phyloP scores from a whole-genome alignment of 2,888 invertebrate species.

The Euclidia mi region DNA sequence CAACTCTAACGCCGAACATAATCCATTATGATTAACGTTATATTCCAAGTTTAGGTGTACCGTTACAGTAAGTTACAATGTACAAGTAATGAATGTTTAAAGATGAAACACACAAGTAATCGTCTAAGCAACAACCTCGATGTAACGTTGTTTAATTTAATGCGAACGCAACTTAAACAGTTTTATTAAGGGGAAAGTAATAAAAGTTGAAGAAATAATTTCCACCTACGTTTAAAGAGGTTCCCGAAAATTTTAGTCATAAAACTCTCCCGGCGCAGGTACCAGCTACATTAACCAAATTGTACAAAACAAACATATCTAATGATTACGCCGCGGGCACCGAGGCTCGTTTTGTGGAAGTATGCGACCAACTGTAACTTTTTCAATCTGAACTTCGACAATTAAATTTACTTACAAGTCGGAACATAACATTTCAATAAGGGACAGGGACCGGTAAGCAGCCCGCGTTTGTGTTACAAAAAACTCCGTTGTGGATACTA shows the following conservation, averaged over 20 bases:
- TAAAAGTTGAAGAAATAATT: slow-evolving; percentile 77
- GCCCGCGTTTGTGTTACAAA: slow-evolving; percentile 59
- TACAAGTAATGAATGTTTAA: slow-evolving; percentile 49
- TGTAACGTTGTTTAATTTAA: slow-evolving; percentile 49
- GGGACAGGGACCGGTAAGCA: slow-evolving; percentile 70
- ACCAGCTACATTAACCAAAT: slow-evolving; percentile 82
- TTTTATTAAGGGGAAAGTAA: slow-evolving; percentile 63
- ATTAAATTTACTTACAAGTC: slow-evolving; percentile 85
- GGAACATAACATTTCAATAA: slow-evolving; percentile 85
- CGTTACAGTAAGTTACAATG: slow-evolving; percentile 32
- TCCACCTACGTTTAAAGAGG: slow-evolving; percentile 72
- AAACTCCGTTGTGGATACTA: slow-evolving; percentile 35
- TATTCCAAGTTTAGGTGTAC: slow-evolving; percentile 33
- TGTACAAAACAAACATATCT: slow-evolving; percentile 85
- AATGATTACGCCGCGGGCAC: slow-evolving; percentile 79
- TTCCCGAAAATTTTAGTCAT: slow-evolving; percentile 72
- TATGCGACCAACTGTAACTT: slow-evolving; percentile 85
- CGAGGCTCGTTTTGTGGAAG: slow-evolving; percentile 77
- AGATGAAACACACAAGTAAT: slow-evolving; percentile 40
- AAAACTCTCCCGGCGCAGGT: slow-evolving; percentile 67
- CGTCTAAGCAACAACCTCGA: slow-evolving; percentile 34
- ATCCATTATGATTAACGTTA: slow-evolving; percentile 47
- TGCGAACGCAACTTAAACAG: slow-evolving; percentile 53
- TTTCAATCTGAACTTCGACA: slow-evolving; percentile 89
- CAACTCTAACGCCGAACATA: slow-evolving; percentile 17